These are phyloP conservation scores for Rhinoraja longicauda DNA, from an alignment of 2,797 vertebrate species.

Conservation along the genomic window DNA sequence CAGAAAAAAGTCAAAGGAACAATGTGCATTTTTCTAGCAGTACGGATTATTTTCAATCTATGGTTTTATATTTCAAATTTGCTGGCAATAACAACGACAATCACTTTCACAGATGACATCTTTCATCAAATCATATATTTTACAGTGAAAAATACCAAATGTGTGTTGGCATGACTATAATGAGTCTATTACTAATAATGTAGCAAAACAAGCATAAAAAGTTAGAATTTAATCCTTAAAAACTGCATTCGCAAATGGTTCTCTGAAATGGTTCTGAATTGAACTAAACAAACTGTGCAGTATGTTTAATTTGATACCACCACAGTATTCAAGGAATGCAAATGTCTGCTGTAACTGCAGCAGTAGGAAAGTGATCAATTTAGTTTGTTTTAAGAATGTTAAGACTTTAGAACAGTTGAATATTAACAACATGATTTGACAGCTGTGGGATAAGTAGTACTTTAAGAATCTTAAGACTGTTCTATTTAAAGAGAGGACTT, in stretches of 20 bases:
- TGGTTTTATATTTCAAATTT: neutral
- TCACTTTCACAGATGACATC: neutral
- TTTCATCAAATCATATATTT: neutral
- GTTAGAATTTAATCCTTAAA: neutral
- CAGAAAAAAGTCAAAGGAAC: neutral
- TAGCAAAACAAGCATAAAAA: neutral
- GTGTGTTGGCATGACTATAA: neutral
- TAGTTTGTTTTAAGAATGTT: neutral
- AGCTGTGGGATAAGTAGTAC: conserved; percentile 30
- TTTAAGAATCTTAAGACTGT: conserved; percentile 20
- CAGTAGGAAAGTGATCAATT: neutral
- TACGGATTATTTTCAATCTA: neutral
- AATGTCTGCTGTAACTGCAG: neutral
- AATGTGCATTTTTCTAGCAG: neutral
- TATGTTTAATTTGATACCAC: neutral
- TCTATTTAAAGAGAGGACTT: conserved; percentile 8
- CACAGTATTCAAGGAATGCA: neutral
- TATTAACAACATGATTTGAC: conserved; percentile 10
- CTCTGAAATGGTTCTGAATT: neutral
- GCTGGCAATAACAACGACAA: neutral
- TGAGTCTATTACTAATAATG: neutral
- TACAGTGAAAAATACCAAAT: neutral
- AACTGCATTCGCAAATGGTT: neutral
- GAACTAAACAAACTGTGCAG: neutral
- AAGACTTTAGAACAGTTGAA: conserved; percentile 20